Conservation (phyloP, 1,140 invertebrate species). For the Agraylea sexmaculata region DNA sequence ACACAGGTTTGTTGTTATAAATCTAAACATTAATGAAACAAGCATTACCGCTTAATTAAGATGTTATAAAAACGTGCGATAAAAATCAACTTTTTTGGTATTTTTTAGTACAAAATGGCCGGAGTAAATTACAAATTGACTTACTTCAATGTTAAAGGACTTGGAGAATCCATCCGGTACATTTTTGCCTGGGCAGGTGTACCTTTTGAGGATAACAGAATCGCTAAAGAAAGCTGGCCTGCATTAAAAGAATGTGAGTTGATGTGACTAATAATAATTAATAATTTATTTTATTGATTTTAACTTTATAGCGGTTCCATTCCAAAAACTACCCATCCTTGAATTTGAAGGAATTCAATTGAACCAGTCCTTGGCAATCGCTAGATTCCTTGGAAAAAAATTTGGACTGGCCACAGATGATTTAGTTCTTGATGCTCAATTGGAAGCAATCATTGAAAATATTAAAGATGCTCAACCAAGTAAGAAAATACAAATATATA, state of each 20-base stretch:
- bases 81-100: too few species aligned
- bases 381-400: slow-evolving; percentile 56
- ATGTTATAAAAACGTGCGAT: too few species aligned
- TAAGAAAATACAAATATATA: slow-evolving; percentile 25
- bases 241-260: slow-evolving; percentile 35
- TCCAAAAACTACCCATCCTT: slow-evolving; percentile 62
- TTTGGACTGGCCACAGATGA: slow-evolving; percentile 50
- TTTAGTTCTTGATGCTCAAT: slow-evolving; percentile 52
- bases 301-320: slow-evolving; percentile 50
- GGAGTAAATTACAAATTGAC: slow-evolving; percentile 41
- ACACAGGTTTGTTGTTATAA: too few species aligned
- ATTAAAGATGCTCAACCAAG: slow-evolving; percentile 41
- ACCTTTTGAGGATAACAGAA: slow-evolving; percentile 52
- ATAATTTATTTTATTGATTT: too few species aligned
- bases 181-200: slow-evolving; percentile 50
- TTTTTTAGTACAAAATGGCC: too few species aligned
- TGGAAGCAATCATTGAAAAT: slow-evolving; percentile 52
- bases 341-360: slow-evolving; percentile 57
- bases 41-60: too few species aligned
- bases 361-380: slow-evolving; percentile 58
- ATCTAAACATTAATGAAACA: too few species aligned
- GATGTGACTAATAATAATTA: too few species aligned
- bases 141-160: slow-evolving; percentile 54
- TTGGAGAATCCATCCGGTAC: slow-evolving; percentile 55
- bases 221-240: slow-evolving; percentile 35